These are phyloP conservation scores for Fragum fragum DNA, from an alignment of 2,888 invertebrate genomes.

Conservation along the genomic window DNA sequence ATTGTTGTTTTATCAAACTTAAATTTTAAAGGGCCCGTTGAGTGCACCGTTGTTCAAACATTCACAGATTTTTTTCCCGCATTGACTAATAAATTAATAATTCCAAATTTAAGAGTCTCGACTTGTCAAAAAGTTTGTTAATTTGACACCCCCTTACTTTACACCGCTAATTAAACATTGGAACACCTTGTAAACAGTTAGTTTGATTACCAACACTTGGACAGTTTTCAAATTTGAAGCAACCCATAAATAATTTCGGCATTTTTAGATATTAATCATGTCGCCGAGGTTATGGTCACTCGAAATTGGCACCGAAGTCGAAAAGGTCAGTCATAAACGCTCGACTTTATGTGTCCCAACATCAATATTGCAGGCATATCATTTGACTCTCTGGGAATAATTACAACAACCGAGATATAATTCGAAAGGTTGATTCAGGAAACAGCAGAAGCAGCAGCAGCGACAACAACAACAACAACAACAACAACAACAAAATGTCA, in stretches of 20 bases:
- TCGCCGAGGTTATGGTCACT: conserved; percentile 8
- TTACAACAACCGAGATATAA: too few relatives aligned
- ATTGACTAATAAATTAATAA: conserved; percentile 10
- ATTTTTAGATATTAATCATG: conserved; percentile 13
- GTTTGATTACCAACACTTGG: conserved; percentile 25
- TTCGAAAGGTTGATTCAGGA: too few relatives aligned
- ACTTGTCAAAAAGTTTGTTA: conserved; percentile 10
- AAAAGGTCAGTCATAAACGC: conserved; percentile 5
- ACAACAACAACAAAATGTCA: too few relatives aligned
- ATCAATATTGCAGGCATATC: too few relatives aligned
- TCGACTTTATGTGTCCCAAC: background rate
- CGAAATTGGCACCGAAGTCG: conserved; percentile 4
- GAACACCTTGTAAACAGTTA: conserved; percentile 20
- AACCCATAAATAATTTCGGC: conserved; percentile 14
- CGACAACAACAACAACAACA: too few relatives aligned
- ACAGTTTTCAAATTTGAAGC: background rate
- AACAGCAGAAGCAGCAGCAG: too few relatives aligned
- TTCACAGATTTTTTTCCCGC: background rate
- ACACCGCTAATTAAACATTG: conserved; percentile 28
- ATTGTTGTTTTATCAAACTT: too few relatives aligned
- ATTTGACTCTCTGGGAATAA: too few relatives aligned
- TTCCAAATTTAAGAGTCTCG: conserved; percentile 1
- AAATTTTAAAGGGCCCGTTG: too few relatives aligned
- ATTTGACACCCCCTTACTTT: conserved; percentile 10
- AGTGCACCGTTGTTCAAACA: background rate